Evolutionary conservation across 2,113 vertebrate genomes (phyloP).

Genomic region (Regulus satrapa): DNA sequence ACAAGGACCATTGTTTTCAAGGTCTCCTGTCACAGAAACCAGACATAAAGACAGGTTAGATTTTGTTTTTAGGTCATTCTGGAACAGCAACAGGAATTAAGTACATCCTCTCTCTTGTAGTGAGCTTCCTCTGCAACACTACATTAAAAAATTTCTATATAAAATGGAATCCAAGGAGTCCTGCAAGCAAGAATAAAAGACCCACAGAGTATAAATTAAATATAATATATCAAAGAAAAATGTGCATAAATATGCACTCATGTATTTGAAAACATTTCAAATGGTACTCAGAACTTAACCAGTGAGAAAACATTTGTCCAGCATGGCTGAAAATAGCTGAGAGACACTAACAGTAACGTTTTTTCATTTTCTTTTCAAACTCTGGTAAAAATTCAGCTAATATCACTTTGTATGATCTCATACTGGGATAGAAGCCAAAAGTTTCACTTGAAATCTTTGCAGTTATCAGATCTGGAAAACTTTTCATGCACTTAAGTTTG

Average conservation of each 20-base stretch:
- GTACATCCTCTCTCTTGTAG: background rate
- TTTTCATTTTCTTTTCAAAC: slow-evolving; percentile 15
- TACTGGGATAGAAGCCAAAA: slow-evolving; percentile 51
- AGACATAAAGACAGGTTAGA: background rate
- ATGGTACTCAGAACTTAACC: background rate
- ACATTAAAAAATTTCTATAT: background rate
- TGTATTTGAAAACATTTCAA: background rate
- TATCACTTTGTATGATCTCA: slow-evolving; percentile 55
- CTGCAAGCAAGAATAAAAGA: background rate
- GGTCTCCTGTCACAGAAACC: background rate
- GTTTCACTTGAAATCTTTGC: slow-evolving; percentile 56
- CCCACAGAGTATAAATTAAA: background rate
- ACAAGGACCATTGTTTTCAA: background rate
- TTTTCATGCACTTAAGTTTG: slow-evolving; percentile 51
- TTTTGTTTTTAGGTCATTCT: background rate
- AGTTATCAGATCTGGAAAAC: slow-evolving; percentile 67
- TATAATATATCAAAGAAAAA: background rate
- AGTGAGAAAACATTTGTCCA: background rate
- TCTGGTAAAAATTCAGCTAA: slow-evolving; percentile 34
- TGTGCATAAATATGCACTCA: background rate
- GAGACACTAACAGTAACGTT: background rate
- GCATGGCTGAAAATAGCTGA: background rate
- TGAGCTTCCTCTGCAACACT: background rate
- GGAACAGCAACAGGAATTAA: background rate
- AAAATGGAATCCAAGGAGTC: background rate